Conservation (phyloP, 2,797 vertebrate species). For the Euthynnus affinis region DNA sequence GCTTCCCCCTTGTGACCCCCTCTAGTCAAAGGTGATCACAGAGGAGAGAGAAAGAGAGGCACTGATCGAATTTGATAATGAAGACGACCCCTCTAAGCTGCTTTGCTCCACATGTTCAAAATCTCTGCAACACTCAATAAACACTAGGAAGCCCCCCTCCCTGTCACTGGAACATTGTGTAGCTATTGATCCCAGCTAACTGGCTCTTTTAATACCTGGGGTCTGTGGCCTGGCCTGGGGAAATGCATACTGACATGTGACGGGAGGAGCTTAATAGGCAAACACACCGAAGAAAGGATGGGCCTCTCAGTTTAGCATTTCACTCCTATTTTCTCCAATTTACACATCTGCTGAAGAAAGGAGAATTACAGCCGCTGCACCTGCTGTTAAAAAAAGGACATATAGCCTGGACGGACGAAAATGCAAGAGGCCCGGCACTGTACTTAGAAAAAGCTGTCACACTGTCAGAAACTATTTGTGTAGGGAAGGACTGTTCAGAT, state of each 20-base stretch:
- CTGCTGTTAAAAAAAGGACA: conserved; percentile 75
- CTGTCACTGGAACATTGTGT: conserved; percentile 86
- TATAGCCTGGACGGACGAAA: conserved; percentile 37
- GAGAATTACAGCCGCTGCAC: conserved; percentile 77
- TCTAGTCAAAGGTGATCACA: conserved; percentile 84
- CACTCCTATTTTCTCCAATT: conserved; percentile 75
- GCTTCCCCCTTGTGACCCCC: conserved; percentile 65
- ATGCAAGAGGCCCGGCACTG: conserved; percentile 52
- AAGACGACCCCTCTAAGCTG: conserved; percentile 87
- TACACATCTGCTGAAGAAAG: conserved; percentile 87
- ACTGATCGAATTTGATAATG: conserved; percentile 89
- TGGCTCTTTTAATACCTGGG: conserved; percentile 86
- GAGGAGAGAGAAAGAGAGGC: conserved; percentile 74
- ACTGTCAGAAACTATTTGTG: conserved; percentile 77
- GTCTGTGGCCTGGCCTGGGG: conserved; percentile 73
- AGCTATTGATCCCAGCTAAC: conserved; percentile 86
- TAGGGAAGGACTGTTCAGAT: neutral
- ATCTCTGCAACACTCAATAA: conserved; percentile 81
- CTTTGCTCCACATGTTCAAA: conserved; percentile 86
- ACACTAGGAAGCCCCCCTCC: conserved; percentile 81
- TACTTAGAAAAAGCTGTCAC: conserved; percentile 64
- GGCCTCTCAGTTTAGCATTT: conserved; percentile 84
- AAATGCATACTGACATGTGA: conserved; percentile 86
- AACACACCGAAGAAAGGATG: conserved; percentile 81
- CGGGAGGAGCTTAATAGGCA: conserved; percentile 81